Conservation (phyloP, 2,797 vertebrate species). For the Peromyscus nudipes region DNA sequence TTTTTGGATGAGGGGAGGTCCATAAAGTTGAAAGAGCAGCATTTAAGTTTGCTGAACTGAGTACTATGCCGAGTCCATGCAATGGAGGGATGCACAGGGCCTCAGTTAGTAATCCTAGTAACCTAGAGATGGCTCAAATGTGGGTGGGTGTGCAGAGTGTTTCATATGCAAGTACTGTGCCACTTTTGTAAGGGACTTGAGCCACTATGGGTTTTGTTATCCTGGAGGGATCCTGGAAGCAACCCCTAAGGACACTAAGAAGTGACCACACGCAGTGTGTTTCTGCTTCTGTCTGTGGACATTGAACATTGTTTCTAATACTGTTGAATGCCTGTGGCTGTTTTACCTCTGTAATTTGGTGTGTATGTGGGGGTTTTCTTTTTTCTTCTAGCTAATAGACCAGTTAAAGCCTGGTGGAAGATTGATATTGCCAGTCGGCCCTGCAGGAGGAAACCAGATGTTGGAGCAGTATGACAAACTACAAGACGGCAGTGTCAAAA, state of each 20-base stretch:
- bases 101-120: not conserved
- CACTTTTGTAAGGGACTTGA: not conserved
- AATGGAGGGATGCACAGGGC: not conserved
- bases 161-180: not conserved
- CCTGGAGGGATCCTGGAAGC: not conserved
- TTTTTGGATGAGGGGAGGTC: not conserved
- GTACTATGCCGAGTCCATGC: not conserved
- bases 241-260: not conserved
- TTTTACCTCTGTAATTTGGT: constrained; percentile 66
- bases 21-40: not conserved
- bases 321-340: constrained; percentile 54
- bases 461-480: constrained; percentile 99
- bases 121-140: not conserved
- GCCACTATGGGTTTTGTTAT: not conserved
- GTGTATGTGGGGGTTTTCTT: constrained; percentile 81
- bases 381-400: constrained; percentile 94
- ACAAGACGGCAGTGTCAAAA: constrained; percentile 98
- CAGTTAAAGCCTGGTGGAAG: constrained; percentile 98
- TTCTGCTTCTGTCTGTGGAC: constrained; percentile 12
- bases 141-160: not conserved
- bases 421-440: constrained; percentile 98
- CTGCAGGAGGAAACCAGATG: constrained; percentile 99
- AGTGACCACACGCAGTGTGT: not conserved
- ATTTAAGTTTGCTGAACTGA: not conserved
- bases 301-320: not conserved